Conservation (phyloP, 2,797 vertebrate species). For the Silurus aristotelis region DNA sequence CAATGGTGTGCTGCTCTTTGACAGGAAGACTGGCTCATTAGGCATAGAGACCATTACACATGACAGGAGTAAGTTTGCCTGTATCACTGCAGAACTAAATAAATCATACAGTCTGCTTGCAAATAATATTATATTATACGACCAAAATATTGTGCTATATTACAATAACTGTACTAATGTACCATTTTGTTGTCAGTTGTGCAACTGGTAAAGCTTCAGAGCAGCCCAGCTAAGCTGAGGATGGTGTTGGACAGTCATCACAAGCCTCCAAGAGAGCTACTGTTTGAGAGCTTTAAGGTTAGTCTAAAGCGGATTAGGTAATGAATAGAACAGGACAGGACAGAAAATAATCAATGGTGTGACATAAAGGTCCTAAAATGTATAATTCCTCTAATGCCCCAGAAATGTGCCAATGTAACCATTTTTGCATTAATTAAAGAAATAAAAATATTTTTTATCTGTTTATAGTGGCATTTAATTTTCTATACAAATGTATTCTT, state of each 20-base stretch:
- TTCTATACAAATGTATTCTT: not conserved
- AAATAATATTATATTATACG: not conserved
- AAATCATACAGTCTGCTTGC: not conserved
- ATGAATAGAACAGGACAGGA: not conserved
- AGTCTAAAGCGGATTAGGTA: slow-evolving; percentile 1
- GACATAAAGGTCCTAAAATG: not conserved
- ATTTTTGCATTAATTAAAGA: not conserved
- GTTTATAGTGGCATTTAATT: not conserved
- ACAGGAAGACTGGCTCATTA: slow-evolving; percentile 71
- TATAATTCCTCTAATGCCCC: not conserved
- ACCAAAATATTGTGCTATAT: too few species aligned
- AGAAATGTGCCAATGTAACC: not conserved
- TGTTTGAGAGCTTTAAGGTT: slow-evolving; percentile 78
- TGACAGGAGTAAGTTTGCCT: slow-evolving; percentile 71
- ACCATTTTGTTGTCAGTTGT: slow-evolving; percentile 66
- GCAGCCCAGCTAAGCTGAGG: slow-evolving; percentile 72
- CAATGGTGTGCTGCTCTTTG: slow-evolving; percentile 74
- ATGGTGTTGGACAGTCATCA: slow-evolving; percentile 76
- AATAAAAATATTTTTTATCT: not conserved
- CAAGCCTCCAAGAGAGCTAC: slow-evolving; percentile 73
- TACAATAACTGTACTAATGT: not conserved
- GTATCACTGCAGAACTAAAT: not conserved
- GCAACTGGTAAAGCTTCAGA: slow-evolving; percentile 79
- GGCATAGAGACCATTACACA: slow-evolving; percentile 73
- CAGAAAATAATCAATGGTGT: not conserved